These are phyloP conservation scores for Halisarca cf. caerulea DNA, from an alignment of 37 sponge, comb jelly and placozoan genomes.

Conservation along the genomic window DNA sequence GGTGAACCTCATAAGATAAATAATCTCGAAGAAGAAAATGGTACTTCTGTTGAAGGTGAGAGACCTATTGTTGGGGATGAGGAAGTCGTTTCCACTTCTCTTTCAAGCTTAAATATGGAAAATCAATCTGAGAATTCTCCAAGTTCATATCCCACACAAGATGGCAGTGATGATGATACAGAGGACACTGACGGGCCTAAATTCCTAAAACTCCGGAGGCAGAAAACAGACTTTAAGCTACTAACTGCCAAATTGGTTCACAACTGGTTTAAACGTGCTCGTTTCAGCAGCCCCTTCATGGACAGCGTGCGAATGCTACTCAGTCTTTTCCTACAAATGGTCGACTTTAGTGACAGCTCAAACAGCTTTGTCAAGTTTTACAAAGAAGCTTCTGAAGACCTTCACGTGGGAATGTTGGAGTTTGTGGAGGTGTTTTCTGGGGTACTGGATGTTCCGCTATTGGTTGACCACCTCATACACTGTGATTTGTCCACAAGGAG, in stretches of 20 bases:
- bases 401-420: background rate
- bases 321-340: background rate
- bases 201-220: background rate
- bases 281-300: background rate
- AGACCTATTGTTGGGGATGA: no score
- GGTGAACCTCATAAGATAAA: background rate
- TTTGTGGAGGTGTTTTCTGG: slow-evolving; percentile 16
- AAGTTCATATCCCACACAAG: background rate
- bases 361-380: slow-evolving; percentile 9
- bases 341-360: background rate
- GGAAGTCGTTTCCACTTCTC: background rate
- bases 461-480: background rate
- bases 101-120: background rate
- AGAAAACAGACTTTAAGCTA: background rate
- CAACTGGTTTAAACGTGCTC: background rate
- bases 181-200: background rate
- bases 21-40: no score
- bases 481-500: background rate
- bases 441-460: background rate
- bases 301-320: background rate
- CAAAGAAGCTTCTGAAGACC: background rate
- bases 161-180: background rate
- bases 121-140: background rate
- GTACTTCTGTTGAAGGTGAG: background rate
- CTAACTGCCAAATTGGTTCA: background rate